phyloP scores from a whole-genome alignment of 2,888 invertebrate species.

The Platypus cylindrus region DNA sequence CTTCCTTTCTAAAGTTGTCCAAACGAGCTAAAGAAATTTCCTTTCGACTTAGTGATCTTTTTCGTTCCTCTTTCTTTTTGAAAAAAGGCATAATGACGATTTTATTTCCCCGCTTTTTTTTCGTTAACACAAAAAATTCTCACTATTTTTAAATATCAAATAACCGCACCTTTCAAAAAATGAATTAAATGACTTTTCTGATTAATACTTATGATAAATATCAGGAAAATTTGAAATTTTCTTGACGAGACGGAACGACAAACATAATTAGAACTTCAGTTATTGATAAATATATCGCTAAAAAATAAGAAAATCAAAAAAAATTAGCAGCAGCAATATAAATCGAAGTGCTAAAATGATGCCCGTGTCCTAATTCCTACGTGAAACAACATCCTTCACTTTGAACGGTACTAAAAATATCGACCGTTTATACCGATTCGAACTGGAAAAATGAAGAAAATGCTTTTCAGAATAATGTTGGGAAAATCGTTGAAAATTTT shows the following conservation, averaged over 20 bases:
- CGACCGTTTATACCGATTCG: conserved; percentile 13
- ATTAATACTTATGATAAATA: too few relatives aligned
- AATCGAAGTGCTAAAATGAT: conserved; percentile 8
- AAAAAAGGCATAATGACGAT: conserved; percentile 24
- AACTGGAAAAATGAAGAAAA: conserved; percentile 14
- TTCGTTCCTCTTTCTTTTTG: conserved; percentile 24
- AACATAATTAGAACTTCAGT: too few relatives aligned
- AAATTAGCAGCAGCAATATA: too few relatives aligned
- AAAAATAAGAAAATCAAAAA: too few relatives aligned
- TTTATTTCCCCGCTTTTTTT: conserved; percentile 1
- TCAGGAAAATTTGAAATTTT: too few relatives aligned
- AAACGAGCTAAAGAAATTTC: conserved; percentile 36
- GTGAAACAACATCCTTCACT: neutral
- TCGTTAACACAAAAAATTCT: conserved; percentile 1
- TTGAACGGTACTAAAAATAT: conserved; percentile 11
- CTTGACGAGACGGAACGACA: too few relatives aligned
- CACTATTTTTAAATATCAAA: neutral
- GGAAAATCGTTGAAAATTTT: conserved; percentile 11
- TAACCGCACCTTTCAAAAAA: neutral
- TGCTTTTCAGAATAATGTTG: conserved; percentile 11
- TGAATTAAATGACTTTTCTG: too few relatives aligned
- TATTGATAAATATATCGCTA: too few relatives aligned
- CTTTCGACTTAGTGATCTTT: conserved; percentile 32
- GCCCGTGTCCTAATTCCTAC: conserved; percentile 9
- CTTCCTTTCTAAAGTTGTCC: conserved; percentile 43